Evolutionary conservation across 2,888 invertebrate species (phyloP).

Genomic region (Cheilosia soror): DNA sequence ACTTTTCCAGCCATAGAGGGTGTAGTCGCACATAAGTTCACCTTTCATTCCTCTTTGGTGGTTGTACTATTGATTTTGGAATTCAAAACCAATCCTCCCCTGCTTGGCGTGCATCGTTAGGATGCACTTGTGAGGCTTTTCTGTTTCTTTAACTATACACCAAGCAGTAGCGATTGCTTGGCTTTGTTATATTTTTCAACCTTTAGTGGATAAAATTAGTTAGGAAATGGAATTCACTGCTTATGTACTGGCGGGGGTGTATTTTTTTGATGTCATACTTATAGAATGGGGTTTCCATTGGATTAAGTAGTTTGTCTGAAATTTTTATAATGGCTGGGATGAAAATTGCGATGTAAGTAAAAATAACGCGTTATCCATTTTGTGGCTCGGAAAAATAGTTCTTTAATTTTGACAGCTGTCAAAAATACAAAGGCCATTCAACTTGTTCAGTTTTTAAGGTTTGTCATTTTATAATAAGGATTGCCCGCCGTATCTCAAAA

Average conservation of each 20-base stretch:
- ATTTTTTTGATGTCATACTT: neutral
- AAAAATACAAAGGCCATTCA: too few relatives aligned
- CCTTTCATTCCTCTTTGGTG: neutral
- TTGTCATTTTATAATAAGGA: too few relatives aligned
- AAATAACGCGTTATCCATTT: too few relatives aligned
- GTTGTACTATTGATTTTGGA: conserved; percentile 52
- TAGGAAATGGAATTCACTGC: conserved; percentile 15
- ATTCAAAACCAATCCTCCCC: conserved; percentile 19
- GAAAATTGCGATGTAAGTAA: neutral
- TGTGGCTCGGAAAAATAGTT: too few relatives aligned
- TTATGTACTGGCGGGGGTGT: neutral
- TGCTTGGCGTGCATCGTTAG: neutral
- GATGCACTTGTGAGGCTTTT: conserved; percentile 59
- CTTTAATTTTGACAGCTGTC: too few relatives aligned
- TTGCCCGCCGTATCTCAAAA: too few relatives aligned
- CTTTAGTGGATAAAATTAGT: conserved; percentile 1
- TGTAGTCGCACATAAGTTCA: conserved; percentile 1
- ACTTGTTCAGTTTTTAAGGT: too few relatives aligned
- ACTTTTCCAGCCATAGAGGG: neutral
- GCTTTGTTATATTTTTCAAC: neutral
- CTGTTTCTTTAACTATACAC: neutral
- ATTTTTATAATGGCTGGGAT: neutral
- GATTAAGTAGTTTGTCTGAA: neutral
- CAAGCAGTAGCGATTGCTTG: neutral
- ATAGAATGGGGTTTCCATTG: neutral